A percentile compares a stretch with the other conserved stretches of the same genome.
phyloP scores from a whole-genome alignment of 2,888 invertebrate genomes.

The Parnassius mnemosyne region DNA sequence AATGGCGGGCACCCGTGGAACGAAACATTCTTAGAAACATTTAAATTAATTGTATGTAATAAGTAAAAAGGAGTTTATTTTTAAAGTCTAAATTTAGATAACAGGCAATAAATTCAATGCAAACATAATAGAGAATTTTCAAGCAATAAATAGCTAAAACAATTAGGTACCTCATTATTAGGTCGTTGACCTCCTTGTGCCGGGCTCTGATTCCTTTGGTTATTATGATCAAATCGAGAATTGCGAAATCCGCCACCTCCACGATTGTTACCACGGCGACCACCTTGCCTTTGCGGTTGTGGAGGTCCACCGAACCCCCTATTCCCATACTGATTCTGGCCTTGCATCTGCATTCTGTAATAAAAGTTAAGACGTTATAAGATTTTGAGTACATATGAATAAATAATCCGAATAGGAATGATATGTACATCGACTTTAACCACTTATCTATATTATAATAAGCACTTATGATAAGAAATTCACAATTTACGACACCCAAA shows the following conservation, averaged over 20 bases:
- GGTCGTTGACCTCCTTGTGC: slow-evolving; percentile 72
- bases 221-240: slow-evolving; percentile 63
- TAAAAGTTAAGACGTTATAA: not conserved
- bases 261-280: slow-evolving; percentile 61
- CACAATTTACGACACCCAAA: too few species aligned
- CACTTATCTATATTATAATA: too few species aligned
- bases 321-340: slow-evolving; percentile 67
- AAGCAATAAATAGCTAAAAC: not conserved
- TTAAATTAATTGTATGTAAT: not conserved
- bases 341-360: slow-evolving; percentile 62
- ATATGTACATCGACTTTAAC: too few species aligned
- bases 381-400: not conserved
- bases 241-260: slow-evolving; percentile 60
- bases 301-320: slow-evolving; percentile 75
- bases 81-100: too few species aligned
- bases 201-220: slow-evolving; percentile 53
- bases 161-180: slow-evolving; percentile 54
- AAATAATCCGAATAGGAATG: too few species aligned
- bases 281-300: slow-evolving; percentile 70
- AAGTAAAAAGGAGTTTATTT: too few species aligned
- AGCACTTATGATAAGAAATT: too few species aligned
- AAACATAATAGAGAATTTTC: slow-evolving; percentile 11
- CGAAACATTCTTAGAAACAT: not conserved
- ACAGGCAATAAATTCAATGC: too few species aligned
- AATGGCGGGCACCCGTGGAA: slow-evolving; percentile 21